Conservation (phyloP, 2,113 vertebrate species). For the Panthera uncia region DNA sequence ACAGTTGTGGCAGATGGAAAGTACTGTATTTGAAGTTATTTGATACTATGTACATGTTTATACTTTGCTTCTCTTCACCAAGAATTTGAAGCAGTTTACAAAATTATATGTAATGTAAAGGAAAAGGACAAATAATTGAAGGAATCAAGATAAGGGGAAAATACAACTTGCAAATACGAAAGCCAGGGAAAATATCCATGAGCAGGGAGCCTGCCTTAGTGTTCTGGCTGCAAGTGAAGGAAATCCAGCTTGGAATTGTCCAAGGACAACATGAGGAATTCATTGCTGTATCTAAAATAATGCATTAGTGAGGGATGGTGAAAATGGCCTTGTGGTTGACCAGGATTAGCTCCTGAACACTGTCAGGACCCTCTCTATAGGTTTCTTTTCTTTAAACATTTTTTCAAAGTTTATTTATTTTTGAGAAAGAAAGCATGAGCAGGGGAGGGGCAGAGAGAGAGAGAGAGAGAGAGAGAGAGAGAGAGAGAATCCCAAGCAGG, state of each 20-base stretch:
- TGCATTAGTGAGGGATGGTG: not conserved
- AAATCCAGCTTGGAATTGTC: not conserved
- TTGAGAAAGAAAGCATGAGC: too few species aligned
- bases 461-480: too few species aligned
- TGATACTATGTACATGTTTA: not conserved
- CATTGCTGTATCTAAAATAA: not conserved
- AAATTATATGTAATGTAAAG: not conserved
- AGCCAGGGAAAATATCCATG: not conserved
- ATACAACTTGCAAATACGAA: not conserved
- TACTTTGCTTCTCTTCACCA: not conserved
- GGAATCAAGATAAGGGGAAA: constrained; percentile 7
- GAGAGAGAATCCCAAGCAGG: too few species aligned
- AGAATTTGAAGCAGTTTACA: constrained; percentile 25
- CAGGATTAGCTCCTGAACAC: not conserved
- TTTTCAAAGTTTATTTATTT: too few species aligned
- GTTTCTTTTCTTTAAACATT: not conserved
- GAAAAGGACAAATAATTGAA: constrained; percentile 27
- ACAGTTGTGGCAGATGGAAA: not conserved
- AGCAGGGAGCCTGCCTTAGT: not conserved
- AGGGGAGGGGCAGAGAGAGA: too few species aligned
- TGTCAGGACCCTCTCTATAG: not conserved
- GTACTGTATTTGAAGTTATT: not conserved
- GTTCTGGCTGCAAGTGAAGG: not conserved
- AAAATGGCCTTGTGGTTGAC: not conserved
- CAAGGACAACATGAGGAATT: not conserved